phyloP scores from a whole-genome alignment of 2,113 vertebrate species.

The Triplophysa tibetana region DNA sequence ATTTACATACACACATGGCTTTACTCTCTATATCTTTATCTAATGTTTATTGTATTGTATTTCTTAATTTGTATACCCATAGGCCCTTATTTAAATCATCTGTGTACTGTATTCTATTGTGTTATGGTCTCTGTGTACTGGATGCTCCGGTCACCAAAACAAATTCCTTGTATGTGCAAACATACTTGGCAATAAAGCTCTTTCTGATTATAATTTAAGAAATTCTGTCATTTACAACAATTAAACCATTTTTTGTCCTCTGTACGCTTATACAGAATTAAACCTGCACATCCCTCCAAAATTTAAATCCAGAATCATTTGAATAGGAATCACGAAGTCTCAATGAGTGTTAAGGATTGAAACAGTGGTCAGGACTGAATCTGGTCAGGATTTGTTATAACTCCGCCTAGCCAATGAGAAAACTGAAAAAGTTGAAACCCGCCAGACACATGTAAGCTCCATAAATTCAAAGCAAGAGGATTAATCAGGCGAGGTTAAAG shows the following conservation, averaged over 20 bases:
- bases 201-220: too few relatives aligned
- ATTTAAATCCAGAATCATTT: neutral
- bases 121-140: too few relatives aligned
- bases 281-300: neutral
- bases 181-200: too few relatives aligned
- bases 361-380: too few relatives aligned
- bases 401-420: neutral
- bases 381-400: neutral
- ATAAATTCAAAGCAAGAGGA: constrained; percentile 59
- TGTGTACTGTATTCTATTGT: too few relatives aligned
- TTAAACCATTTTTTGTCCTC: neutral
- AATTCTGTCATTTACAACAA: neutral
- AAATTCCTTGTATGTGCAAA: too few relatives aligned
- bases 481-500: constrained; percentile 64
- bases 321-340: neutral
- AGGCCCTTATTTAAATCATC: too few relatives aligned
- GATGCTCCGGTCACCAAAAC: too few relatives aligned
- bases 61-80: too few relatives aligned
- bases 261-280: neutral
- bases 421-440: constrained; percentile 22
- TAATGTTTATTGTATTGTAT: too few relatives aligned
- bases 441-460: constrained; percentile 14
- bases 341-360: neutral
- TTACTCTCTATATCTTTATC: too few relatives aligned
- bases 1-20: too few relatives aligned